These are phyloP conservation scores for Bursaphelenchus mucronatus DNA, from an alignment of 1,140 invertebrate genomes.

Conservation along the genomic window DNA sequence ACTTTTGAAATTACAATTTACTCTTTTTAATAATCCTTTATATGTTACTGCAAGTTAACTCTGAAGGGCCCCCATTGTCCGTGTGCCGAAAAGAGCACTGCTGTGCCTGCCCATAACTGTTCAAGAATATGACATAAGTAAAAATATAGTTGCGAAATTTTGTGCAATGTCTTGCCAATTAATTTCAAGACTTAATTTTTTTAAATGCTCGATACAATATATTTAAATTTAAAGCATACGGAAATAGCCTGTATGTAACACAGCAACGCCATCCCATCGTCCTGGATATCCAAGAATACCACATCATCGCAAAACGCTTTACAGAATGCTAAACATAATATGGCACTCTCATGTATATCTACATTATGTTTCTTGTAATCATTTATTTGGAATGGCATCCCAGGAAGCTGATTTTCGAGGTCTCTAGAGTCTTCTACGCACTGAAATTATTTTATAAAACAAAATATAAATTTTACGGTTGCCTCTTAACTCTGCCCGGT, in stretches of 20 bases:
- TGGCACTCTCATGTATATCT: slow-evolving; percentile 35
- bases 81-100: too few species aligned
- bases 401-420: not conserved
- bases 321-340: slow-evolving; percentile 43
- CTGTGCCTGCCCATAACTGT: too few species aligned
- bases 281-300: slow-evolving; percentile 20
- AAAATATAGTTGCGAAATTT: too few species aligned
- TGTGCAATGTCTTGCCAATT: too few species aligned
- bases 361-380: slow-evolving; percentile 10
- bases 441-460: slow-evolving; percentile 5
- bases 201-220: too few species aligned
- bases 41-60: too few species aligned
- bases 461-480: not conserved
- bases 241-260: slow-evolving; percentile 33
- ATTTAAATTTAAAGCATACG: slow-evolving; percentile 7
- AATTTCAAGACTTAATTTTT: too few species aligned
- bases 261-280: slow-evolving; percentile 26
- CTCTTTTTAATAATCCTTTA: too few species aligned
- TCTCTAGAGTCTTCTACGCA: slow-evolving; percentile 22
- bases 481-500: too few species aligned
- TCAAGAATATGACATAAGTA: too few species aligned
- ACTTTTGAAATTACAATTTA: too few species aligned
- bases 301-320: slow-evolving; percentile 44
- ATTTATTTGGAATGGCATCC: not conserved
- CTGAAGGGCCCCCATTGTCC: too few species aligned